Base-by-base conservation (phyloP, 2,888 invertebrate species). In the Margaritifera margaritifera region DNA sequence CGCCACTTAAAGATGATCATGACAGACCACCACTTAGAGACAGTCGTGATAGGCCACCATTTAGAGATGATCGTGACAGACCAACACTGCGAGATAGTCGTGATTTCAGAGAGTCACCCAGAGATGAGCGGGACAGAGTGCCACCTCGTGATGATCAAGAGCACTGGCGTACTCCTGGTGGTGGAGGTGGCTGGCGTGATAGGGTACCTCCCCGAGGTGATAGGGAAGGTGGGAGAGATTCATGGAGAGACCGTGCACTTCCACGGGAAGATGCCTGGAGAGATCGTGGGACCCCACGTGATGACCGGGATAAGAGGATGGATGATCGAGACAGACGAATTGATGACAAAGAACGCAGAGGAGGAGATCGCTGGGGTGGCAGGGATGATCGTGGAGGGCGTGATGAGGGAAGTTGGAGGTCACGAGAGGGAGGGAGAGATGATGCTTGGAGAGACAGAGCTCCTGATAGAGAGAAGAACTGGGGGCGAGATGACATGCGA, bases 1-100 rank as follows among this genome's bases (percentile, higher is more conserved):
- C 75, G n/a, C 71, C 77, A 60, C 68, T 64, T 54, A 74, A 72
- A 31, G 66, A 69, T 27, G 72, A 66, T 24, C 66, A 72, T 27
- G 63, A 62, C 67, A 60, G 69, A 55, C 61, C 63, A 24, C 67
- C 69, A 27, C 51, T 66, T 18, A 58, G 68, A 63, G 72, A 69
- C 56, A 75, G 71, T 19, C 62, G 73, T 50, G 72, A 67, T 58
- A 56, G 74, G 0, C 75, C 77, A 24, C 74, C 78, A 57, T 68
- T 68, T 52, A 74, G 73, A 24, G 67, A 70, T 24, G 72, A 66
- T 20, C 67, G 72, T 27, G 62, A 68, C 31, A 60, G 66, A 24
- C 65, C 62, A 6, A 67, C 75, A 50, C 66, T 63, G 15, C 58
- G 73, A 2, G 68, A 71, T 60, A 64, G 63, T 42, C 66, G 78